phyloP scores from a whole-genome alignment of 2,797 vertebrate genomes.

The Trichosurus vulpecula region DNA sequence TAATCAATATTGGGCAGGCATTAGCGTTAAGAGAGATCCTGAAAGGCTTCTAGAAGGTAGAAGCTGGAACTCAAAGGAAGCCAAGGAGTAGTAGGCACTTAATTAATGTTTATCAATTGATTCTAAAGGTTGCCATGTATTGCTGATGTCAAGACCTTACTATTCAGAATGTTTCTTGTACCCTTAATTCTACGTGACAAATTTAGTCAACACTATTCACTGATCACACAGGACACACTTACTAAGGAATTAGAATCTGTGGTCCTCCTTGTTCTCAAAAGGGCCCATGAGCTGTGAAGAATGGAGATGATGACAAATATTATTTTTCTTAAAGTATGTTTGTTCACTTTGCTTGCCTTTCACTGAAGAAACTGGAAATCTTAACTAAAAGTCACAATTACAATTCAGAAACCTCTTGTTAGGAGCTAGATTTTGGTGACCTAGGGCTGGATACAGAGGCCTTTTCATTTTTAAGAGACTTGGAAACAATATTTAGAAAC shows the following conservation, averaged over 20 bases:
- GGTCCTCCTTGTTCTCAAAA: no score
- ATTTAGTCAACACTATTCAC: not conserved
- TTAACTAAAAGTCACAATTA: not conserved
- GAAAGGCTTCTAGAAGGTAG: not conserved
- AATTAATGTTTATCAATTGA: not conserved
- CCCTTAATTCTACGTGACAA: not conserved
- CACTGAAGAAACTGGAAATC: not conserved
- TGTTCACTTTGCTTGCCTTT: not conserved
- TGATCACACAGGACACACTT: no score
- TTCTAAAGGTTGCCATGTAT: not conserved
- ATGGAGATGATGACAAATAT: not conserved
- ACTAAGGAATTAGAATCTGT: no score
- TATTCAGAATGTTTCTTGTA: not conserved
- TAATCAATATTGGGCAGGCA: not conserved
- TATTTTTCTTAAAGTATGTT: not conserved
- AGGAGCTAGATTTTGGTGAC: not conserved
- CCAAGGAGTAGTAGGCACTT: not conserved
- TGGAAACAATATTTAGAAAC: not conserved
- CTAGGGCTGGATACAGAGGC: not conserved
- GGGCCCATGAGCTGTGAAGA: not conserved
- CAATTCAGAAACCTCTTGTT: not conserved
- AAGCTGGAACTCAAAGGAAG: not conserved
- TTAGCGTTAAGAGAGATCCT: not conserved
- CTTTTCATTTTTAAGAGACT: not conserved
- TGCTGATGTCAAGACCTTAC: not conserved